Evolutionary conservation across 2,797 vertebrate genomes (phyloP), one percentile per base, ranked within the genome.

Genomic region (Chelon labrosus): DNA sequence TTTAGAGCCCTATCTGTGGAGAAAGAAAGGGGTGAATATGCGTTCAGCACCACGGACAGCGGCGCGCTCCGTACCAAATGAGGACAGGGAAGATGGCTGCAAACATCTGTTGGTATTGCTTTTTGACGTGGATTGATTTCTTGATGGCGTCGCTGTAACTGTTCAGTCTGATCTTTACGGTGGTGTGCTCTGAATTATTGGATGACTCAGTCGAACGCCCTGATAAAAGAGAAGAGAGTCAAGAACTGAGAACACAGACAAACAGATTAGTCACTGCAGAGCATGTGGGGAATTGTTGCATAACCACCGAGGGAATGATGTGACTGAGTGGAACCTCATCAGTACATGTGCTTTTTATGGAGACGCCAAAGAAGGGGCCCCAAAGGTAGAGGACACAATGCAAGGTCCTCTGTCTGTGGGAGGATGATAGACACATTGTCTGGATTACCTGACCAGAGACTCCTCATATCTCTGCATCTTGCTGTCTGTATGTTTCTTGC

Each of bases 11-110:
- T 41, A 44, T 56, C 39, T 56, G 13, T 20, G n/a, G 50, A 47
- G n/a, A 35, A 19, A 46, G 13, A 27, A 51, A 35, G 64, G 27
- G 11, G 1, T 65, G 44, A 57, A 14, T 17, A 61, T 6, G 54
- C 2, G 12, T 86, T 80, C 71, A 83, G 79, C 11, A 80, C 85
- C 74, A 66, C 12, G 71, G 81, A 77, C 73, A 83, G 73, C n/a
- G 71, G n/a, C 22, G 12, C 27, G 19, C 19, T 5, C 38, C 10
- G 7, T 11, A 16, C 27, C 42, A 19, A n/a, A 65, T 20, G 27
- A 56, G 37, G 19, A 20, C 6, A 4, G 6, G 7, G 14, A 37
- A 25, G 11, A 9, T 25, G 19, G 14, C 51, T 67, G 51, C 38
- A 56, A 0, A 14, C 7, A 35, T 38, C 10, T 47, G 1, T 2